phyloP scores from a whole-genome alignment of 2,888 invertebrate genomes.

The Beris morrisii region DNA sequence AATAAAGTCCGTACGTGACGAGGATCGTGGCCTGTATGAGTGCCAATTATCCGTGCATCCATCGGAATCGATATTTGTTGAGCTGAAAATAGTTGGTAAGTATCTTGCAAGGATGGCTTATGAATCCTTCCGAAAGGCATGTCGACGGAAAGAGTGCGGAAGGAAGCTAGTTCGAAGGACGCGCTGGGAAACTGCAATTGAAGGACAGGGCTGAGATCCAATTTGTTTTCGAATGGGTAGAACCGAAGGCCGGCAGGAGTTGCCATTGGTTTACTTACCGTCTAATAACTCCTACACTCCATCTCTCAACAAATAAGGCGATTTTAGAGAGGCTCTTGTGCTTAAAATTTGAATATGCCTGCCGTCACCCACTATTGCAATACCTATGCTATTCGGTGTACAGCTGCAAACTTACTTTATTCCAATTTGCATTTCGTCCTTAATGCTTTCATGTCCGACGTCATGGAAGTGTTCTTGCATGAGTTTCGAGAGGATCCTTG shows the following conservation, averaged over 20 bases:
- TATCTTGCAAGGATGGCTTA: slow-evolving; percentile 35
- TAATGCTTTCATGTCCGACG: slow-evolving; percentile 16
- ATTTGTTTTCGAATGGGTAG: too few species aligned
- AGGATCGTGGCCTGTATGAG: slow-evolving; percentile 60
- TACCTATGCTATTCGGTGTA: not conserved
- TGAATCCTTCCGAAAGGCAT: too few species aligned
- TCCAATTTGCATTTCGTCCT: slow-evolving; percentile 22
- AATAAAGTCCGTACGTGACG: slow-evolving; percentile 55
- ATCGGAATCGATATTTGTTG: slow-evolving; percentile 65
- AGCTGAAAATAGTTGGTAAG: slow-evolving; percentile 67
- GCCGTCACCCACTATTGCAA: not conserved
- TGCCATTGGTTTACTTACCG: too few species aligned
- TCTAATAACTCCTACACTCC: too few species aligned
- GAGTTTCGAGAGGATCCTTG: slow-evolving; percentile 7
- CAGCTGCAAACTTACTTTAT: not conserved
- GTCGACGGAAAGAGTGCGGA: too few species aligned
- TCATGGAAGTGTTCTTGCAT: slow-evolving; percentile 2
- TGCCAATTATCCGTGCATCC: slow-evolving; percentile 70
- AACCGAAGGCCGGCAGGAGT: too few species aligned
- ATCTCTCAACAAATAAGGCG: too few species aligned
- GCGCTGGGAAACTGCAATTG: too few species aligned
- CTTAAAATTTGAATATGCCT: too few species aligned
- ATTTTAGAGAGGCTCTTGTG: too few species aligned
- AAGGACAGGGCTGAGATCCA: too few species aligned
- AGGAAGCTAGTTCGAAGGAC: too few species aligned